phyloP scores from a whole-genome alignment of 2,888 invertebrate genomes.

The Trilocha varians region DNA sequence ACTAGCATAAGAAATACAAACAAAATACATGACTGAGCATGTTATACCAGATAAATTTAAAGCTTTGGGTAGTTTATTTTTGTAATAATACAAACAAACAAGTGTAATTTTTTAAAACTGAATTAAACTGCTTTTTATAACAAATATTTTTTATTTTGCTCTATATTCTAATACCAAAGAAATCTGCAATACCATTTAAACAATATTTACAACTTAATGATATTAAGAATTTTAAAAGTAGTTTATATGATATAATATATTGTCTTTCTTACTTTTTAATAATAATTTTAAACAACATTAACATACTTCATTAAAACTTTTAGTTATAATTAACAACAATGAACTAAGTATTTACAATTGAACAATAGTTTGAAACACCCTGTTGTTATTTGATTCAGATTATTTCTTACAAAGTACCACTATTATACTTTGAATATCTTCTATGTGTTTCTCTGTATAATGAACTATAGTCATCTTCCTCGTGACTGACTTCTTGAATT shows the following conservation, averaged over 20 bases:
- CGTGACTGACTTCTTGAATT: conserved; percentile 56
- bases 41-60: no score
- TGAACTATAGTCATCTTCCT: conserved; percentile 53
- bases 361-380: conserved; percentile 6
- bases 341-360: not conserved
- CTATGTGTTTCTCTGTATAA: conserved; percentile 34
- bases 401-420: conserved; percentile 42
- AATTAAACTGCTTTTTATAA: not conserved
- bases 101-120: not conserved
- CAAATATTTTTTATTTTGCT: no score
- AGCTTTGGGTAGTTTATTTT: not conserved
- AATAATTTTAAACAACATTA: no score
- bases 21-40: no score
- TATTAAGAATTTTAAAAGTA: no score
- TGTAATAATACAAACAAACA: not conserved
- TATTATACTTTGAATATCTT: conserved; percentile 44
- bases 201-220: no score
- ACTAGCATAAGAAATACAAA: no score
- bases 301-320: no score
- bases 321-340: conserved; percentile 1
- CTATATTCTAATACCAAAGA: no score
- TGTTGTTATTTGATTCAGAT: not conserved
- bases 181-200: no score
- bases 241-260: no score
- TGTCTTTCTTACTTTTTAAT: no score